Percentiles rank a stretch among this genome's conserved stretches.
Conservation (phyloP, 2,797 vertebrate species). For the Sardinella longiceps region DNA sequence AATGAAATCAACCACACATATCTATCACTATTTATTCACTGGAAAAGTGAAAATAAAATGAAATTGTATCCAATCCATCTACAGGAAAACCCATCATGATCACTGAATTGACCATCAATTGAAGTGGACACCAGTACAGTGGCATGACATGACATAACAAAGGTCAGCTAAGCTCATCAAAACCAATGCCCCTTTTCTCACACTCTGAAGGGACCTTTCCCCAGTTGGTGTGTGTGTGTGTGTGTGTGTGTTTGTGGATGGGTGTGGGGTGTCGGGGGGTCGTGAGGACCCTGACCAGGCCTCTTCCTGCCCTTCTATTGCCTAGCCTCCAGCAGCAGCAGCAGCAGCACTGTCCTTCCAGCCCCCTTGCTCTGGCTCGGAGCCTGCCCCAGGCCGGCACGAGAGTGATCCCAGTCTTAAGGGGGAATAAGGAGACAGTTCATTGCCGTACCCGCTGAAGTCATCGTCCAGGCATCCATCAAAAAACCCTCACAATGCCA, state of each 20-base stretch:
- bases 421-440: conserved; percentile 74
- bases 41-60: not conserved
- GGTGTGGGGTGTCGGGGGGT: not conserved
- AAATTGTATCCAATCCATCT: not conserved
- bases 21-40: not conserved
- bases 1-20: not conserved
- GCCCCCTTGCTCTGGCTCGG: conserved; percentile 59
- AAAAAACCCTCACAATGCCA: conserved; percentile 66
- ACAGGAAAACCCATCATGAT: conserved; percentile 7
- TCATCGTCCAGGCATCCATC: conserved; percentile 72
- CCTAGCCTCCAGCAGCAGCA: conserved; percentile 30
- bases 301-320: conserved; percentile 23
- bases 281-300: not conserved
- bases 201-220: conserved; percentile 8
- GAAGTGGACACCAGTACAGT: not conserved
- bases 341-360: conserved; percentile 33
- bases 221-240: not conserved
- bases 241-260: too few relatives aligned
- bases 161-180: conserved; percentile 23
- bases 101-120: conserved; percentile 8
- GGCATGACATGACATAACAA: conserved; percentile 19
- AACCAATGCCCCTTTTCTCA: conserved; percentile 26
- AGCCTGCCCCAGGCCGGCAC: conserved; percentile 72
- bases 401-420: conserved; percentile 62
- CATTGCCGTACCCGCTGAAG: conserved; percentile 70